Conservation (phyloP, 2,797 vertebrate species). For the Aphelocoma californica region DNA sequence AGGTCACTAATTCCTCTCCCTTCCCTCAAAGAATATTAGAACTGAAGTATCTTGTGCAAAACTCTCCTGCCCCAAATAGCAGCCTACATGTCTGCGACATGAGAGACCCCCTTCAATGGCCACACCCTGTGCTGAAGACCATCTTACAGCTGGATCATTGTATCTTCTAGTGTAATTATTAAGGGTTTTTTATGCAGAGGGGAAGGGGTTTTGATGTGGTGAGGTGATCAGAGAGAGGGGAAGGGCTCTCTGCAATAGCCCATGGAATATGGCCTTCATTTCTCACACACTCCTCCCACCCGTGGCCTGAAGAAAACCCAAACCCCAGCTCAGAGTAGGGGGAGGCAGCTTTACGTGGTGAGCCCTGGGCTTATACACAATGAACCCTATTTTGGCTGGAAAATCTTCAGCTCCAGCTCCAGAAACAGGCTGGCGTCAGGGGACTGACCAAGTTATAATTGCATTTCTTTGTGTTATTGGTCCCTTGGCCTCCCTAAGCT, state of each 20-base stretch:
- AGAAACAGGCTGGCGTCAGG: conserved; percentile 6
- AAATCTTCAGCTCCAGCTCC: conserved; percentile 8
- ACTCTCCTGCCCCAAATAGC: background rate
- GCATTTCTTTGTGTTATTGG: conserved; percentile 47
- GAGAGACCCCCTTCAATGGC: background rate
- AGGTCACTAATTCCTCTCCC: background rate
- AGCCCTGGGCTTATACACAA: background rate
- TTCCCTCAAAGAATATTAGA: background rate
- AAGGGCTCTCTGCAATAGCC: background rate
- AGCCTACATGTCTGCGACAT: background rate
- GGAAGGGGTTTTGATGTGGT: background rate
- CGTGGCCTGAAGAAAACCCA: background rate
- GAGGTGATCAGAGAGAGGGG: background rate
- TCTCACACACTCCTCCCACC: background rate
- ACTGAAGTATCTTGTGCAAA: background rate
- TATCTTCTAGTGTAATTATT: background rate
- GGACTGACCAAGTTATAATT: conserved; percentile 49
- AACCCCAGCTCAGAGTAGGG: background rate
- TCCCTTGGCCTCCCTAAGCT: conserved; percentile 38
- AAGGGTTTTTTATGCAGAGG: background rate
- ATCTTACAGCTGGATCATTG: background rate
- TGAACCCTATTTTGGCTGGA: background rate
- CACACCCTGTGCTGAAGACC: background rate
- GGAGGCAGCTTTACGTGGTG: background rate
- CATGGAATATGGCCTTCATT: background rate